phyloP scores from a whole-genome alignment of 2,113 vertebrate species.

The Patagioenas fasciata region DNA sequence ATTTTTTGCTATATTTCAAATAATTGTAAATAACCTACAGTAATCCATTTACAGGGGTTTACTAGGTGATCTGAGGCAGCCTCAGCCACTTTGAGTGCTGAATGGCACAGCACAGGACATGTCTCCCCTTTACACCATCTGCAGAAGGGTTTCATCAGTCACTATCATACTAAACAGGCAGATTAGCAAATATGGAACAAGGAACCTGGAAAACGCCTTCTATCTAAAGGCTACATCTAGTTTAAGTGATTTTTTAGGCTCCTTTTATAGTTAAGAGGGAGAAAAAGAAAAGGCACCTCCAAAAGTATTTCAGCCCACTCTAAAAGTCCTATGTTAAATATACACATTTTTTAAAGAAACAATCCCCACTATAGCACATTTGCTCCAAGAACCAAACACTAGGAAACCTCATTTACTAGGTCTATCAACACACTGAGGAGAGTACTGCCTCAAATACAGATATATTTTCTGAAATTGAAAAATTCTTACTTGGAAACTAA shows the following conservation, averaged over 20 bases:
- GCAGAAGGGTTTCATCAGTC: neutral
- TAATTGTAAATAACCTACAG: neutral
- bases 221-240: neutral
- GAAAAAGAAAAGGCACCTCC: neutral
- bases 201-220: neutral
- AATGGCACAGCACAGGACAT: accelerated
- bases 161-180: neutral
- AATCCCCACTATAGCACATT: neutral
- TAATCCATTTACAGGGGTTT: neutral
- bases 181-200: neutral
- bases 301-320: neutral
- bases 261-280: neutral
- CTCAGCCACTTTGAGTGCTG: neutral
- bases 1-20: neutral
- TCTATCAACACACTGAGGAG: neutral
- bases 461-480: neutral
- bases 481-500: neutral
- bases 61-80: accelerated
- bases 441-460: neutral
- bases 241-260: neutral
- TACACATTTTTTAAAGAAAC: neutral
- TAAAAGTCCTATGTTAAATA: neutral
- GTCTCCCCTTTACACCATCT: neutral
- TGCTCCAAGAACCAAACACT: neutral
- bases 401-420: neutral